A percentile compares a stretch with the other conserved stretches of the same genome.
Evolutionary conservation across 1,140 invertebrate genomes (phyloP).

Genomic region (Drosophila parvula): DNA sequence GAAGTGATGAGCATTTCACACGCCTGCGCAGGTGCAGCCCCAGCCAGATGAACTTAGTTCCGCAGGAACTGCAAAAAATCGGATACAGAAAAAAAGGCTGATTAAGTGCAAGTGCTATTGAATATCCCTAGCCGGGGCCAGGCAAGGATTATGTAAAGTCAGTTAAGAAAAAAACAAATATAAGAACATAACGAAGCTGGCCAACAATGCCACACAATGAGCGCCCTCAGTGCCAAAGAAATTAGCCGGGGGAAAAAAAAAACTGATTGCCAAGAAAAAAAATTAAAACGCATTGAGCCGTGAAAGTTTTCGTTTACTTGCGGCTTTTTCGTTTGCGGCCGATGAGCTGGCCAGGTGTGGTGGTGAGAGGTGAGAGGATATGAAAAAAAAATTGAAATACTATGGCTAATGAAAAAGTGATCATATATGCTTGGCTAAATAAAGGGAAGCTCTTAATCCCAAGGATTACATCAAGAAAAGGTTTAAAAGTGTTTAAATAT

Average conservation of each 20-base stretch:
- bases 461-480: background rate
- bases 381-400: constrained; percentile 11
- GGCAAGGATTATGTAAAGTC: constrained; percentile 60
- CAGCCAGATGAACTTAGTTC: constrained; percentile 65
- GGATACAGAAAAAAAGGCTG: constrained; percentile 54
- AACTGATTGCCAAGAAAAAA: constrained; percentile 62
- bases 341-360: constrained; percentile 22
- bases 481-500: background rate
- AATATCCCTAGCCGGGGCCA: constrained; percentile 70
- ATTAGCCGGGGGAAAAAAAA: constrained; percentile 49
- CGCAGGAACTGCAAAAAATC: constrained; percentile 74
- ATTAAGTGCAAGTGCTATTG: constrained; percentile 53
- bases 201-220: constrained; percentile 33
- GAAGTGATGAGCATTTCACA: constrained; percentile 66
- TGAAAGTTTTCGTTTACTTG: constrained; percentile 77
- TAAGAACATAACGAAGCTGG: constrained; percentile 38
- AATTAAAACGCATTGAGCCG: constrained; percentile 77
- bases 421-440: background rate
- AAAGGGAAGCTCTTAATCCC: no score
- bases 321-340: constrained; percentile 68
- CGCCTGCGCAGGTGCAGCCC: constrained; percentile 62
- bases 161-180: constrained; percentile 58
- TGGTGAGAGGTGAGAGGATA: constrained; percentile 6
- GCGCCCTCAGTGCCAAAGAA: constrained; percentile 28
- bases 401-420: constrained; percentile 31